Percentiles rank a stretch among this genome's conserved stretches.
Evolutionary conservation across 92 coral and sea anemone genomes (phyloP).

Genomic region (Muricea muricata): DNA sequence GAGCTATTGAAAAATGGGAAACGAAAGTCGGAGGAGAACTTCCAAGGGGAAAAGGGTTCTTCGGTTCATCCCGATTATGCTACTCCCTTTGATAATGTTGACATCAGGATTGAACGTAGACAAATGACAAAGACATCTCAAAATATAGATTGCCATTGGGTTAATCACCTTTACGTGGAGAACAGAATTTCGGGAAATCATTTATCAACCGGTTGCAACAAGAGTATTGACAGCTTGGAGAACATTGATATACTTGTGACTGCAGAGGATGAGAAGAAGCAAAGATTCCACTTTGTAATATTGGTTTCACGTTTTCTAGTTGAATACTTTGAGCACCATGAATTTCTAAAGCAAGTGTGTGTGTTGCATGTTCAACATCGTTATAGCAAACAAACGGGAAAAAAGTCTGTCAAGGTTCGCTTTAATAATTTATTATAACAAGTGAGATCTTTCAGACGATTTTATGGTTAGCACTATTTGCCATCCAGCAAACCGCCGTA

Average conservation of each 20-base stretch:
- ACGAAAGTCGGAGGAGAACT: background rate
- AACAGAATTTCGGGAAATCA: slow-evolving; percentile 69
- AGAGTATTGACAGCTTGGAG: slow-evolving; percentile 38
- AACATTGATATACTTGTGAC: slow-evolving; percentile 59
- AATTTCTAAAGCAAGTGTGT: slow-evolving; percentile 58
- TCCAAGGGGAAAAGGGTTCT: background rate
- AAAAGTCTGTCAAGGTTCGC: slow-evolving; percentile 64
- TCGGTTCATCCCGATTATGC: slow-evolving; percentile 72
- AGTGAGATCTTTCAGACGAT: background rate
- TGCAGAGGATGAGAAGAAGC: slow-evolving; percentile 56
- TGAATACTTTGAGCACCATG: slow-evolving; percentile 61
- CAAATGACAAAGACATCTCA: slow-evolving; percentile 70
- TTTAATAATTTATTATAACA: background rate
- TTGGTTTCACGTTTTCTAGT: slow-evolving; percentile 65
- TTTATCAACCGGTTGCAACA: background rate
- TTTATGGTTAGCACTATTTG: background rate
- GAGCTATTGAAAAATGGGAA: background rate
- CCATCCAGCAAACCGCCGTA: background rate
- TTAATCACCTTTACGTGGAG: slow-evolving; percentile 68
- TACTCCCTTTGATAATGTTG: slow-evolving; percentile 72
- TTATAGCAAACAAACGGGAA: slow-evolving; percentile 58
- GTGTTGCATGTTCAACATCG: slow-evolving; percentile 66
- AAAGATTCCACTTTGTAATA: slow-evolving; percentile 62
- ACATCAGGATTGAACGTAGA: slow-evolving; percentile 50
- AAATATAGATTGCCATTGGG: slow-evolving; percentile 74